Conservation (phyloP, 2,113 vertebrate species). For the Archocentrus centrarchus region DNA sequence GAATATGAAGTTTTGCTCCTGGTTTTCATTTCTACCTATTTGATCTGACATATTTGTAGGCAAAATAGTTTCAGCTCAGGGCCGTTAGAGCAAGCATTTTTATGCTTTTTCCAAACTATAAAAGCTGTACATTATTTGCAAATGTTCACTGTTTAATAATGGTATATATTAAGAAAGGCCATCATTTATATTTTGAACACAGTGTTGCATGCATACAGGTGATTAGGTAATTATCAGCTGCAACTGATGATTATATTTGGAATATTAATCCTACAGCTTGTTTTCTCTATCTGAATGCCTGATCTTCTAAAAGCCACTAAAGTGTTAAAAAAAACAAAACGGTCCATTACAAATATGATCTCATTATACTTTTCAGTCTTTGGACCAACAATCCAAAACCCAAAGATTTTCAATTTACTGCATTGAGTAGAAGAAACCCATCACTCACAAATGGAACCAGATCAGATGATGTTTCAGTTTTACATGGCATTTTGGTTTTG, state of each 20-base stretch:
- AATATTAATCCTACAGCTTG: not conserved
- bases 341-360: not conserved
- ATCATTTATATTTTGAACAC: not conserved
- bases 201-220: not conserved
- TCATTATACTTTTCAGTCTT: not conserved
- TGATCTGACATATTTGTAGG: not conserved
- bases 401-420: not conserved
- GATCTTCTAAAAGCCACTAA: not conserved
- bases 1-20: not conserved
- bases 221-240: not conserved
- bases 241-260: not conserved
- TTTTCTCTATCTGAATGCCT: not conserved
- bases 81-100: not conserved
- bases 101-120: not conserved
- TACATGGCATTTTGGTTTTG: not conserved
- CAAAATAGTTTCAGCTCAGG: not conserved
- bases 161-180: not conserved
- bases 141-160: not conserved
- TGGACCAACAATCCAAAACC: no score
- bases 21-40: not conserved
- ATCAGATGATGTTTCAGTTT: not conserved
- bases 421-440: not conserved
- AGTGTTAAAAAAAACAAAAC: not conserved
- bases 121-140: not conserved
- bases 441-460: not conserved